These are phyloP conservation scores for Prosopocoilus inquinatus DNA, from an alignment of 2,888 invertebrate genomes.

Conservation along the genomic window DNA sequence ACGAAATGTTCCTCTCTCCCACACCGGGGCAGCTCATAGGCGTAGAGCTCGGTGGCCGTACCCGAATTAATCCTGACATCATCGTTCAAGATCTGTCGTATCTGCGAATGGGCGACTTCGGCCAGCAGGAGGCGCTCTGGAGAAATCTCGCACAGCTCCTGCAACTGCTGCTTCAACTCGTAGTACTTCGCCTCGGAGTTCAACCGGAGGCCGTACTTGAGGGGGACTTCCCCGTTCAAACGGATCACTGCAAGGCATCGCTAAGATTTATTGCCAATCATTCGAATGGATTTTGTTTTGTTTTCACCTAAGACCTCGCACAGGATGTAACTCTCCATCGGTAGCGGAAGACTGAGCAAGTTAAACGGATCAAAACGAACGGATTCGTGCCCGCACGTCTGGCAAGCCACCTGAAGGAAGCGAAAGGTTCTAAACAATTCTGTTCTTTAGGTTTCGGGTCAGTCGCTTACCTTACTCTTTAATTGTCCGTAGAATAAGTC, in stretches of 20 bases:
- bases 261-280: too few species aligned
- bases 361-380: conserved; percentile 92
- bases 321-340: conserved; percentile 82
- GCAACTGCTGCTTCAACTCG: conserved; percentile 72
- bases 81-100: conserved; percentile 58
- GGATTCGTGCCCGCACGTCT: conserved; percentile 78
- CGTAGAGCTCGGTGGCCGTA: conserved; percentile 60
- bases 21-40: conserved; percentile 64
- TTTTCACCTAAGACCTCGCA: conserved; percentile 67
- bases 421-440: neutral
- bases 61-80: conserved; percentile 53
- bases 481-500: conserved; percentile 91
- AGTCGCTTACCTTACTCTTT: conserved; percentile 69
- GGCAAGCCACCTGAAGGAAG: conserved; percentile 62
- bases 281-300: neutral
- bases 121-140: conserved; percentile 66
- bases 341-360: conserved; percentile 81
- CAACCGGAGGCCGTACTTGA: conserved; percentile 80
- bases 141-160: conserved; percentile 61
- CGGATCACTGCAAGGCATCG: conserved; percentile 59
- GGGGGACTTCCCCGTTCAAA: conserved; percentile 79
- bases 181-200: conserved; percentile 79
- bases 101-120: conserved; percentile 68
- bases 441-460: neutral
- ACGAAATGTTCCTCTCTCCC: conserved; percentile 7